phyloP scores from a whole-genome alignment of 2,797 vertebrate genomes.

The Syngnathus rostellatus region DNA sequence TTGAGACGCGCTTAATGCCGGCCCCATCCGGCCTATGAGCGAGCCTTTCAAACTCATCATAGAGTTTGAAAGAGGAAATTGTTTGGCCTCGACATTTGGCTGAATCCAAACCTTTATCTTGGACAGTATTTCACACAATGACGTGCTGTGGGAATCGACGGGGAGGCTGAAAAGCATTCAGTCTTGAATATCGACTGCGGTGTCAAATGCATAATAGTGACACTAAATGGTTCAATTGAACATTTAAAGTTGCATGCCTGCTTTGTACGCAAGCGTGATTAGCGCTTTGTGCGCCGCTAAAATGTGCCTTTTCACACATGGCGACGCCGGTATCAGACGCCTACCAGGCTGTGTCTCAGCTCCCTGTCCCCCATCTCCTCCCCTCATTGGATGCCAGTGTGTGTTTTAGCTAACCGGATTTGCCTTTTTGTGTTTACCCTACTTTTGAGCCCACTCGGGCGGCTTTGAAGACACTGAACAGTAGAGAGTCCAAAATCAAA shows the following conservation, averaged over 20 bases:
- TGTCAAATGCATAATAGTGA: conserved; percentile 33
- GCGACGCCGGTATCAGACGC: conserved; percentile 34
- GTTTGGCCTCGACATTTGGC: conserved; percentile 23
- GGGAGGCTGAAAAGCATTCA: conserved; percentile 17
- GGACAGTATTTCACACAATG: conserved; percentile 1
- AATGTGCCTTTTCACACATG: conserved; percentile 36
- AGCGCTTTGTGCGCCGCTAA: background rate
- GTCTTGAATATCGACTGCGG: conserved; percentile 22
- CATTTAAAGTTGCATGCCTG: conserved; percentile 9
- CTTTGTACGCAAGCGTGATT: background rate
- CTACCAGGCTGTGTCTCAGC: conserved; percentile 25
- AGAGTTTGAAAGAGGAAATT: conserved; percentile 37
- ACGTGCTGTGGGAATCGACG: conserved; percentile 24
- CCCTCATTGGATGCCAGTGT: conserved; percentile 29
- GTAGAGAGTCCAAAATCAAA: conserved; percentile 9
- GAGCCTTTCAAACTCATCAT: conserved; percentile 43
- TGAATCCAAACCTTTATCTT: conserved; percentile 21
- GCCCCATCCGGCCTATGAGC: conserved; percentile 42
- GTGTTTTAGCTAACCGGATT: conserved; percentile 41
- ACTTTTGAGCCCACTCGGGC: conserved; percentile 38
- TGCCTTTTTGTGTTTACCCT: conserved; percentile 52
- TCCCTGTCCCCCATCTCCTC: conserved; percentile 21
- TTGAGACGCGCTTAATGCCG: conserved; percentile 58
- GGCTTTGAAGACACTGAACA: conserved; percentile 8
- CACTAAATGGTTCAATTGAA: conserved; percentile 19